A percentile compares a stretch with the other conserved stretches of the same genome.
These are phyloP conservation scores for Beris morrisii DNA, from an alignment of 2,888 invertebrate genomes.

Conservation along the genomic window DNA sequence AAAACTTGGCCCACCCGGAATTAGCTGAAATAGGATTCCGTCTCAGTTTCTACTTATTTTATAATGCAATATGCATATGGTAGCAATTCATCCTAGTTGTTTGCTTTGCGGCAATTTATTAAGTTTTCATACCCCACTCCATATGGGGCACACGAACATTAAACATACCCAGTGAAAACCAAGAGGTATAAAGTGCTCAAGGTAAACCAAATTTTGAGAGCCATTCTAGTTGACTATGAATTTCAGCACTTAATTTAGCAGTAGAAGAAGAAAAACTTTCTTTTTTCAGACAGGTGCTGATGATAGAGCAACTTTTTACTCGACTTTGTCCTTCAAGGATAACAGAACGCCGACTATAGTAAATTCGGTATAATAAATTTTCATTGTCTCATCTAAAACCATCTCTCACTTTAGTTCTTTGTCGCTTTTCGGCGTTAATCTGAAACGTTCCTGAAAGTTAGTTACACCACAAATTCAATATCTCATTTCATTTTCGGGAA, in stretches of 20 bases:
- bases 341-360: neutral
- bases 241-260: conserved; percentile 15
- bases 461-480: conserved; percentile 26
- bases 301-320: neutral
- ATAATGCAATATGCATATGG: too few species aligned
- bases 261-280: conserved; percentile 9
- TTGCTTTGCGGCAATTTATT: too few species aligned
- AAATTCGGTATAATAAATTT: conserved; percentile 4
- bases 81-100: too few species aligned
- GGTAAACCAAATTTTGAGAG: too few species aligned
- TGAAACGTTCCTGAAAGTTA: conserved; percentile 10
- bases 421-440: neutral
- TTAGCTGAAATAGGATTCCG: too few species aligned
- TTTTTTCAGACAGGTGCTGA: neutral
- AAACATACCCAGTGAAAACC: too few species aligned
- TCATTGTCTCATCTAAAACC: neutral
- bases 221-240: neutral
- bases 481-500: conserved; percentile 21
- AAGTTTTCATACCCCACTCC: too few species aligned
- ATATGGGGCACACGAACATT: too few species aligned
- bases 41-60: too few species aligned
- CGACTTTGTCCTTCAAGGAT: neutral
- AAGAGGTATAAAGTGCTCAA: too few species aligned
- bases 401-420: neutral
- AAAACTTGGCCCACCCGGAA: too few species aligned